Evolutionary conservation across 2,888 invertebrate species (phyloP).

Genomic region (Drosophila differens): DNA sequence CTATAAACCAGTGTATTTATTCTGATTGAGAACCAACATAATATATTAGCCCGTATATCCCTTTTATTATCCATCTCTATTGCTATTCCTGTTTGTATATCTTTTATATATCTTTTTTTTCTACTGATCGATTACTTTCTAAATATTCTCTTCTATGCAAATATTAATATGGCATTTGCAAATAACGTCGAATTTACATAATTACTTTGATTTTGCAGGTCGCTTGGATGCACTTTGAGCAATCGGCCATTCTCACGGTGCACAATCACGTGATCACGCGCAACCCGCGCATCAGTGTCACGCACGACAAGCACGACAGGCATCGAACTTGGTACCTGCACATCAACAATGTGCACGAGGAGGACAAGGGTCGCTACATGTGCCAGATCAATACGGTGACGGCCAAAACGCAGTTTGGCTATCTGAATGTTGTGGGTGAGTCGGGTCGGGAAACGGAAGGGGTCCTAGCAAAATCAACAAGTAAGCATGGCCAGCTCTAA

Average conservation of each 20-base stretch:
- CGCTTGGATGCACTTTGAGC: slow-evolving; percentile 98
- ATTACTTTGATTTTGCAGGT: slow-evolving; percentile 88
- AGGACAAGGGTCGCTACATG: slow-evolving; percentile 96
- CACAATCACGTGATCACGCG: slow-evolving; percentile 97
- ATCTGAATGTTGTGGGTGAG: slow-evolving; percentile 96
- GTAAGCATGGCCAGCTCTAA: slow-evolving; percentile 40
- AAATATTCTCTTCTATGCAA: background rate
- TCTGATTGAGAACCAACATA: background rate
- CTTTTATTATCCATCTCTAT: too few relatives aligned
- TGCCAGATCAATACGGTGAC: slow-evolving; percentile 97
- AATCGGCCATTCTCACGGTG: slow-evolving; percentile 96
- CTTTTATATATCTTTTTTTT: background rate
- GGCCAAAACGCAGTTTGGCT: slow-evolving; percentile 96
- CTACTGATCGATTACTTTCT: background rate
- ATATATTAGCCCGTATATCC: background rate
- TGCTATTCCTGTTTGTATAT: background rate
- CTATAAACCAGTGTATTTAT: too few relatives aligned
- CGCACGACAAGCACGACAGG: slow-evolving; percentile 95
- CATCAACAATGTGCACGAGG: slow-evolving; percentile 95
- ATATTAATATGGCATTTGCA: background rate
- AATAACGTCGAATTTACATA: background rate
- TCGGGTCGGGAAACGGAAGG: slow-evolving; percentile 6
- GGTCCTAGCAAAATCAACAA: background rate
- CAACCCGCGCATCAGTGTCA: slow-evolving; percentile 95
- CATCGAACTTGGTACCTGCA: slow-evolving; percentile 95